phyloP scores from a whole-genome alignment of 1,140 invertebrate genomes.

The Trissolcus basalis region DNA sequence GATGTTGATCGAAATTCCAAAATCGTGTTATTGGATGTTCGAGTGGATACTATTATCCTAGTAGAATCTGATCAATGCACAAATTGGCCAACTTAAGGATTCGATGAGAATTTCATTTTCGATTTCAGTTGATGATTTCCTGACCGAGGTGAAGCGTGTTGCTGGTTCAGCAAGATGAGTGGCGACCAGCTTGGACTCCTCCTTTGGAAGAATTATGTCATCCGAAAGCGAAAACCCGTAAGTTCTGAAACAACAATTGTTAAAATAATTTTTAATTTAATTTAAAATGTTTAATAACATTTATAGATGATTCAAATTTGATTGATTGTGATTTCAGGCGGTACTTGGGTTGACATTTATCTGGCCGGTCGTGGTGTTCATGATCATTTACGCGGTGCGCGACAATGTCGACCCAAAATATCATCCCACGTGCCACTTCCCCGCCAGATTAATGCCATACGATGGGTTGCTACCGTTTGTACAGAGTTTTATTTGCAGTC shows the following conservation, averaged over 20 bases:
- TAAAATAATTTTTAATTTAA: no score
- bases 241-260: slow-evolving; percentile 45
- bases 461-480: slow-evolving; percentile 79
- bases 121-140: slow-evolving; percentile 48
- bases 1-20: no score
- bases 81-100: no score
- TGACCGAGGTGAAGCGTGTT: slow-evolving; percentile 17
- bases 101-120: neutral
- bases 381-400: slow-evolving; percentile 76
- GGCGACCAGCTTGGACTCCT: slow-evolving; percentile 77
- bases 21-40: no score
- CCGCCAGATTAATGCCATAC: slow-evolving; percentile 79
- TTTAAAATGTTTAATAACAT: no score
- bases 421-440: slow-evolving; percentile 79
- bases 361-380: slow-evolving; percentile 76
- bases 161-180: slow-evolving; percentile 59
- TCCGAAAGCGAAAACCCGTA: slow-evolving; percentile 78
- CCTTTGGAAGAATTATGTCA: slow-evolving; percentile 80
- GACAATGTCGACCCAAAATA: slow-evolving; percentile 76
- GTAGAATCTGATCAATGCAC: no score
- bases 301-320: no score
- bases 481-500: slow-evolving; percentile 81
- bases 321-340: slow-evolving; percentile 70
- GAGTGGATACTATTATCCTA: no score
- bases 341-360: slow-evolving; percentile 75